Conservation (phyloP, 2,888 invertebrate genomes). For the Pristionchus japonicus region DNA sequence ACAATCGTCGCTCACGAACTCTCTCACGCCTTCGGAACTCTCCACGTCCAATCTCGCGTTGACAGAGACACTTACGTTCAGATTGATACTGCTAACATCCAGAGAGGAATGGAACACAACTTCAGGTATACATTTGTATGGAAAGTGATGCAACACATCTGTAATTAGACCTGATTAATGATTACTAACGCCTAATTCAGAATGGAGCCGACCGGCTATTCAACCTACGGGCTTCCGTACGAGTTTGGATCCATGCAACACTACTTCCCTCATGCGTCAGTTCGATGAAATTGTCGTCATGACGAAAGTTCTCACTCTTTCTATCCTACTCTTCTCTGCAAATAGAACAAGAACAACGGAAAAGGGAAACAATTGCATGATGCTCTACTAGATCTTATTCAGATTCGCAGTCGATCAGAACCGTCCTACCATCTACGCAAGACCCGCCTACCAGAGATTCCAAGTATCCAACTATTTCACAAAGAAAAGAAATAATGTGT, state of each 20-base stretch:
- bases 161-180: background rate
- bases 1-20: constrained; percentile 37
- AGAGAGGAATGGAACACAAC: background rate
- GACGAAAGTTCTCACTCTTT: background rate
- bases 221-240: constrained; percentile 23
- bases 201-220: background rate
- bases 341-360: background rate
- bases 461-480: too few species aligned
- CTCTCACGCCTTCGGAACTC: constrained; percentile 39
- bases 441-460: background rate
- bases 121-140: background rate
- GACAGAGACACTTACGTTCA: background rate
- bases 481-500: too few species aligned
- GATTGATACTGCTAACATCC: background rate
- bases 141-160: background rate
- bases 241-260: constrained; percentile 42
- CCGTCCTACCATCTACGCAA: constrained; percentile 2
- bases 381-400: background rate
- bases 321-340: background rate
- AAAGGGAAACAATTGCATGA: background rate
- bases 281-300: background rate
- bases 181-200: background rate
- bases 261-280: background rate
- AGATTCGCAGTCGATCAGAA: constrained; percentile 14
- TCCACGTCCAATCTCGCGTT: constrained; percentile 28